phyloP scores from a whole-genome alignment of 2,888 invertebrate species.

The Tricholauxania praeusta region DNA sequence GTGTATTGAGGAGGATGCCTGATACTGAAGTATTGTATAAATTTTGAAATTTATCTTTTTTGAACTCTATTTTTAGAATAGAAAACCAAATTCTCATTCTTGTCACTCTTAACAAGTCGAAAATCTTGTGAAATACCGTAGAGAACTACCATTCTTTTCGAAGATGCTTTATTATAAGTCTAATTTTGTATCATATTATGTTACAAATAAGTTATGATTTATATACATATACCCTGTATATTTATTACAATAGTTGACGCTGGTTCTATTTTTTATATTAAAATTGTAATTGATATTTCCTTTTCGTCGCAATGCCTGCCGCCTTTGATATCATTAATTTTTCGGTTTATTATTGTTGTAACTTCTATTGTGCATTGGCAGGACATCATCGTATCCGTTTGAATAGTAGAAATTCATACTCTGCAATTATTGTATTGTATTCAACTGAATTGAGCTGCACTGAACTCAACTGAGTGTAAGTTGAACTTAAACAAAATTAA shows the following conservation, averaged over 20 bases:
- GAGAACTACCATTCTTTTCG: too few species aligned
- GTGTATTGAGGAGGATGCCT: too few species aligned
- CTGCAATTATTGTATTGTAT: constrained; percentile 49
- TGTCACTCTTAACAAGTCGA: too few species aligned
- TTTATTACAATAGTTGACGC: constrained; percentile 18
- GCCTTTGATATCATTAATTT: not conserved
- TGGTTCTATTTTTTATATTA: constrained; percentile 35
- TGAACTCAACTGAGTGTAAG: constrained; percentile 38
- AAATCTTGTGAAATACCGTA: too few species aligned
- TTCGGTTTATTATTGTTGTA: constrained; percentile 1
- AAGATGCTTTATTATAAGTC: too few species aligned
- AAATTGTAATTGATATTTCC: constrained; percentile 49
- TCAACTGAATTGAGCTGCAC: constrained; percentile 55
- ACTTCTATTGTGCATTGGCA: not conserved
- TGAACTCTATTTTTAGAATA: too few species aligned
- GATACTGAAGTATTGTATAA: too few species aligned
- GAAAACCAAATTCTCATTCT: too few species aligned
- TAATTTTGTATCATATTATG: too few species aligned
- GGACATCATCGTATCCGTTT: constrained; percentile 24
- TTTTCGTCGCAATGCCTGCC: constrained; percentile 2
- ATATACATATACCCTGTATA: not conserved
- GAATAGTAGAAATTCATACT: not conserved
- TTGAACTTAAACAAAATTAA: constrained; percentile 7
- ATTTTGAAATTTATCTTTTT: too few species aligned
- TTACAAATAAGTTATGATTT: too few species aligned